Evolutionary conservation across 2,113 vertebrate species (phyloP), one percentile per base, ranked within the genome.

Genomic region (Corydoras maculifer): DNA sequence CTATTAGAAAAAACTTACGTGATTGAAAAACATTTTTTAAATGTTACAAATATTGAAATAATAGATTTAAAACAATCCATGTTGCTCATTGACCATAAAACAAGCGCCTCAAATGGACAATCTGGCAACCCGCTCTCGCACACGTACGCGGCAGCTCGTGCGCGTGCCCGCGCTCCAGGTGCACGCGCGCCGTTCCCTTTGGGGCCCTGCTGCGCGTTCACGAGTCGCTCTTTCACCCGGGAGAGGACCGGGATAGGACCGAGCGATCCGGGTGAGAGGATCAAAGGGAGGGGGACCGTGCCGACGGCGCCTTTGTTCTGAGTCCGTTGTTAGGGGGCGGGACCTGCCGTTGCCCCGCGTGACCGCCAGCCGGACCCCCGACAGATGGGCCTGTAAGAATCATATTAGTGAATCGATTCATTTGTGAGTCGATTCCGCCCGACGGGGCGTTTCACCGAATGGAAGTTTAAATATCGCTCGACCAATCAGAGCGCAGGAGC

Each of bases 121-220:
- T 49, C 70, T 72, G 70, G 32, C 63, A 67, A 65, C 61, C 70
- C 61, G 64, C 69, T 77, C 79, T 74, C 70, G 55, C 75, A 59
- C 68, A 69, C 68, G 68, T 60, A 76, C 75, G 64, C 68, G 65
- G 65, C 59, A 3, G 79, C 68, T 69, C 77, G 77, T 68, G 31
- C 69, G 12, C 77, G 77, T 53, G 57, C 1, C 51, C 70, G 62
- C 57, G 65, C 65, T 59, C 43, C 43, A n/a, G 5, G 70, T 29
- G 35, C 51, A 57, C 72, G 78, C 69, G 75, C 75, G 25, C 62
- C 32, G 32, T 35, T 50, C 58, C 51, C 18, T 30, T 12, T 60
- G 9, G 9, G 6, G 30, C 18, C 18, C 49, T 25, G 18, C 18
- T 25, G 18, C 18, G 18, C 18, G 18, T 25, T 25, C 18, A 25